Evolutionary conservation across 2,888 invertebrate genomes (phyloP).

Genomic region (Eustalomyia histrio): DNA sequence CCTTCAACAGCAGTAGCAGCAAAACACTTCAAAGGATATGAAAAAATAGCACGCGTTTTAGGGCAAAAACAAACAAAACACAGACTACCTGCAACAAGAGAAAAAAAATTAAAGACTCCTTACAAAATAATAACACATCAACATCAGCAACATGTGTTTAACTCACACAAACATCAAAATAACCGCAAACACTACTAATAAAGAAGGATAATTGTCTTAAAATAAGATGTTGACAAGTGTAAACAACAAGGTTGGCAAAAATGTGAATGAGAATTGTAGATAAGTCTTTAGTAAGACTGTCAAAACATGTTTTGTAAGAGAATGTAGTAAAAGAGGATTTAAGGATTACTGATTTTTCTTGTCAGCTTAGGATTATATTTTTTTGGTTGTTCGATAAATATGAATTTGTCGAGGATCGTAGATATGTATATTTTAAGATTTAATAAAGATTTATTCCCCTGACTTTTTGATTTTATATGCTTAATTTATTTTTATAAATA

Average conservation of each 20-base stretch:
- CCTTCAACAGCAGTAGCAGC: constrained; percentile 9
- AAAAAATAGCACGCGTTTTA: constrained; percentile 46
- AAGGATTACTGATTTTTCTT: not conserved
- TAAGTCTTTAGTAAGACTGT: not conserved
- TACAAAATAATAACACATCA: constrained; percentile 11
- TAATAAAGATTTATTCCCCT: not conserved
- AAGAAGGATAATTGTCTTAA: not conserved
- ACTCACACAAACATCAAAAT: not conserved
- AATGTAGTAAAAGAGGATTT: constrained; percentile 7
- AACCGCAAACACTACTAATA: constrained; percentile 4
- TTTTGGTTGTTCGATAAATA: not conserved
- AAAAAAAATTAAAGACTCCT: constrained; percentile 13
- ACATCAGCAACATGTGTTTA: not conserved
- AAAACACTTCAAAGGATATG: not conserved
- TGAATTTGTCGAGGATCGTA: not conserved
- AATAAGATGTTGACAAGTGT: constrained; percentile 6
- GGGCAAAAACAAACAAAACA: constrained; percentile 51
- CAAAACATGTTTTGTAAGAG: not conserved
- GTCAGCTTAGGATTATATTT: not conserved
- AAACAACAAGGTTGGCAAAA: constrained; percentile 21
- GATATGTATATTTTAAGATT: not conserved
- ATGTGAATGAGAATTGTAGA: not conserved
- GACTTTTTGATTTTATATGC: not conserved
- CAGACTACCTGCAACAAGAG: constrained; percentile 29
- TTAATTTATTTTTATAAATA: not conserved